These are phyloP conservation scores for Trissolcus brochymenae DNA, from an alignment of 2,888 invertebrate genomes.

Conservation along the genomic window DNA sequence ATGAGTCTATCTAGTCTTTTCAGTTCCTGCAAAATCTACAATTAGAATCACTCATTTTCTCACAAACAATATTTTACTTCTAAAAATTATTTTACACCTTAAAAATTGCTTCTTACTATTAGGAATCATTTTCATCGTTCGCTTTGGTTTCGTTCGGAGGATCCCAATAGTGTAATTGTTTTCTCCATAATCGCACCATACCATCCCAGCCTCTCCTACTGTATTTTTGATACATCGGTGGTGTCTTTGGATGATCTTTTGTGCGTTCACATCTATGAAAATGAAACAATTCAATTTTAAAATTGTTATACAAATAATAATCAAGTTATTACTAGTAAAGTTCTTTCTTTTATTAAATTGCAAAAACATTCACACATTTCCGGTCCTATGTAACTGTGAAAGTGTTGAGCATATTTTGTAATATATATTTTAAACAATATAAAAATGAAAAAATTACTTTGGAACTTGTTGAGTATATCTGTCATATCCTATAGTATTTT, in stretches of 20 bases:
- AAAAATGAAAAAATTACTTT: too few species aligned
- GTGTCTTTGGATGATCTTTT: constrained; percentile 90
- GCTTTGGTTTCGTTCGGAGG: constrained; percentile 72
- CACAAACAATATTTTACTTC: not conserved
- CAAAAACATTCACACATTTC: too few species aligned
- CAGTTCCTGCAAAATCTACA: too few species aligned
- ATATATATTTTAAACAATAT: too few species aligned
- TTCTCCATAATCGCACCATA: constrained; percentile 91
- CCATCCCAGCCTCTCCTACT: constrained; percentile 96
- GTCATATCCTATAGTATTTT: constrained; percentile 92
- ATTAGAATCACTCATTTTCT: too few species aligned
- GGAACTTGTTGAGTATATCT: constrained; percentile 84
- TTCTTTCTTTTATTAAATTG: too few species aligned
- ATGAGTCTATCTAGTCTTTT: too few species aligned
- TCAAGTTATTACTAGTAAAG: too few species aligned
- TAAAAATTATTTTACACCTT: not conserved
- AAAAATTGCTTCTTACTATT: constrained; percentile 7
- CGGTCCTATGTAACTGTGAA: too few species aligned
- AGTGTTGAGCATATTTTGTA: too few species aligned
- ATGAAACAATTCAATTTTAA: too few species aligned
- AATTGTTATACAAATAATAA: too few species aligned
- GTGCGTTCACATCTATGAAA: constrained; percentile 79
- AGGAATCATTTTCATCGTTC: constrained; percentile 15
- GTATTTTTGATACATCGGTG: constrained; percentile 90
- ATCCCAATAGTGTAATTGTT: constrained; percentile 89